Conservation (phyloP, 2,888 invertebrate genomes). For the Drosophila histrio region DNA sequence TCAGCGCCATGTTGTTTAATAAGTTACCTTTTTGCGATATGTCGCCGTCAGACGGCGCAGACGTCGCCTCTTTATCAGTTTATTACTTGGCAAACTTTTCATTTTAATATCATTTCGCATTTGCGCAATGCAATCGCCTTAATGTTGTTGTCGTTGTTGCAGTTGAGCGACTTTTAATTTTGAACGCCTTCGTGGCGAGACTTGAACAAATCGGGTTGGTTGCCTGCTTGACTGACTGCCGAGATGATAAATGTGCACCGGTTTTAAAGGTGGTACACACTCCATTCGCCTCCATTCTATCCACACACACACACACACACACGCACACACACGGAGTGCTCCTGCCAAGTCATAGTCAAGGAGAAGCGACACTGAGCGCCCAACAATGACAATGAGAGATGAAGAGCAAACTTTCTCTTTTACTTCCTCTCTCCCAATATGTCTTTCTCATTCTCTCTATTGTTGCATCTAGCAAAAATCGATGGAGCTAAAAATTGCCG, state of each 20-base stretch:
- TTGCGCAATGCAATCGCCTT: constrained; percentile 67
- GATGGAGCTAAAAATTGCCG: constrained; percentile 76
- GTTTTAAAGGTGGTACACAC: constrained; percentile 52
- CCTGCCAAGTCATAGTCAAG: constrained; percentile 44
- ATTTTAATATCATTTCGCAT: constrained; percentile 79
- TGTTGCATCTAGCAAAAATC: constrained; percentile 54
- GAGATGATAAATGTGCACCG: constrained; percentile 74
- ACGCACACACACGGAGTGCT: constrained; percentile 1
- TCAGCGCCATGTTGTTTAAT: constrained; percentile 78
- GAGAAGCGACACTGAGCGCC: background rate
- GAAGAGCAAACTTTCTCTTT: constrained; percentile 37
- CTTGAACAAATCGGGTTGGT: constrained; percentile 69
- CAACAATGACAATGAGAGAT: background rate
- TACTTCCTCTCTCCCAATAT: background rate
- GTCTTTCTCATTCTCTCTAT: background rate
- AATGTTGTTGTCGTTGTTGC: constrained; percentile 41
- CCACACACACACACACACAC: background rate
- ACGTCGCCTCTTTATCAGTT: constrained; percentile 81
- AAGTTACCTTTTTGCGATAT: constrained; percentile 77
- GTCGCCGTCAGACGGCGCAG: constrained; percentile 72
- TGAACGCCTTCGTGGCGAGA: constrained; percentile 78
- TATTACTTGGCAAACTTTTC: constrained; percentile 81
- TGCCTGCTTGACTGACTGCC: constrained; percentile 61
- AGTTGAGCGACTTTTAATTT: constrained; percentile 81
- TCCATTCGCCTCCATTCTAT: constrained; percentile 12